A percentile compares a stretch with the other conserved stretches of the same genome.
phyloP scores from a whole-genome alignment of 1,140 invertebrate species.

The Drosophila subobscura region DNA sequence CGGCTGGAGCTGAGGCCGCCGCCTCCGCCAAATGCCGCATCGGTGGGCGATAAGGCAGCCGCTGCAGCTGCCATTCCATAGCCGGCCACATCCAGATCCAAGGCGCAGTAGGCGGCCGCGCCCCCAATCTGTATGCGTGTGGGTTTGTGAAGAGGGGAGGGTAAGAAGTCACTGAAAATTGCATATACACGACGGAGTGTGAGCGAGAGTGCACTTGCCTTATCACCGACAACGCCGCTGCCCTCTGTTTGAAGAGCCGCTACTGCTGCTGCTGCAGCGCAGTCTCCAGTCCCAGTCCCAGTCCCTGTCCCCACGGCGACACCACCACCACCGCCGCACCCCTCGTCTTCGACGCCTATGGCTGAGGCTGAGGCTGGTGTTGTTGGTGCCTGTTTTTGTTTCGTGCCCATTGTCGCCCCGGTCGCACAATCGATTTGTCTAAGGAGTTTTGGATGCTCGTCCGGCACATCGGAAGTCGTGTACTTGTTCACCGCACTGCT shows the following conservation, averaged over 20 bases:
- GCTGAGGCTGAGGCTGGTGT: constrained; percentile 16
- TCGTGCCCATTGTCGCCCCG: constrained; percentile 58
- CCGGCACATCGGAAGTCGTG: constrained; percentile 45
- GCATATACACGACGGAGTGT: constrained; percentile 2
- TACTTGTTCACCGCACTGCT: constrained; percentile 43
- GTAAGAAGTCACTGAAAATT: constrained; percentile 1
- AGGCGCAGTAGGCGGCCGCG: constrained; percentile 54
- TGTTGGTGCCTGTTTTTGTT: constrained; percentile 68
- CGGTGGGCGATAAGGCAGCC: constrained; percentile 60
- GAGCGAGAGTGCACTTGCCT: constrained; percentile 54
- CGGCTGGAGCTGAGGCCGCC: constrained; percentile 69
- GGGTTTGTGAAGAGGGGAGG: constrained; percentile 1
- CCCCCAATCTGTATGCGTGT: constrained; percentile 17
- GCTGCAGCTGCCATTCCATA: constrained; percentile 31
- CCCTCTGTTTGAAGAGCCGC: constrained; percentile 29
- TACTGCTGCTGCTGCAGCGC: constrained; percentile 27
- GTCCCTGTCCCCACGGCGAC: constrained; percentile 1
- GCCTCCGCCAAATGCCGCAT: constrained; percentile 46
- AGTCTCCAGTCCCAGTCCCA: not conserved
- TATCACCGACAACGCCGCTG: constrained; percentile 47
- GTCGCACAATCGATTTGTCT: constrained; percentile 31
- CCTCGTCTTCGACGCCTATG: constrained; percentile 40
- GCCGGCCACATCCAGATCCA: constrained; percentile 37
- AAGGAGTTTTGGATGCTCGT: constrained; percentile 36
- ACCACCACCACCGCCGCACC: constrained; percentile 13